Percentiles rank a stretch among this genome's conserved stretches.
Conservation (phyloP, 2,888 invertebrate genomes). For the Troilus luridus region DNA sequence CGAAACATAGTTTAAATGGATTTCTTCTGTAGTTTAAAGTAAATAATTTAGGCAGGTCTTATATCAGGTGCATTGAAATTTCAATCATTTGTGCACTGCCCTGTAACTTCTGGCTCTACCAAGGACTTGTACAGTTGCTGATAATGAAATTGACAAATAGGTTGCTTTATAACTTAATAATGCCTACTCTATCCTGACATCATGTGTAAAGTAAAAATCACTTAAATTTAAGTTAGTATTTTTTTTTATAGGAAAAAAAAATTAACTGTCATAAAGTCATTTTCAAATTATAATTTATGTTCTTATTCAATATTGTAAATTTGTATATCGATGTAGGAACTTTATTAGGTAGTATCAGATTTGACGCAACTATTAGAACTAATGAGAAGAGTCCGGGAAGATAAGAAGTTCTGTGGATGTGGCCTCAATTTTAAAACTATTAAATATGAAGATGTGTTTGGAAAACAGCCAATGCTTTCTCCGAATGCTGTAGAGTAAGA, state of each 20-base stretch:
- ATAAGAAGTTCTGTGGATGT: slow-evolving; percentile 72
- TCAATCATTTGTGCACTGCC: no score
- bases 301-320: slow-evolving; percentile 31
- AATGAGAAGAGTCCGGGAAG: slow-evolving; percentile 72
- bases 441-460: slow-evolving; percentile 69
- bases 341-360: slow-evolving; percentile 68
- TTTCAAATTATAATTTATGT: neutral
- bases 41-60: no score
- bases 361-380: slow-evolving; percentile 73
- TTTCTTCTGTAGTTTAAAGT: no score
- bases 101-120: no score
- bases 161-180: no score
- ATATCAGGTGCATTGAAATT: no score
- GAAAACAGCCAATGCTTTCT: slow-evolving; percentile 58
- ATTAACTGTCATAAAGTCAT: slow-evolving; percentile 55
- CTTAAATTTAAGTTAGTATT: neutral
- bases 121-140: no score
- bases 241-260: neutral
- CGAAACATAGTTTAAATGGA: no score
- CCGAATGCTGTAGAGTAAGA: slow-evolving; percentile 16
- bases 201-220: no score
- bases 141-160: no score
- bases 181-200: no score
- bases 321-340: slow-evolving; percentile 65
- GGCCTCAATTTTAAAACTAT: slow-evolving; percentile 73